Evolutionary conservation across 2,888 invertebrate species (phyloP), one percentile per base, ranked within the genome.

Genomic region (Cosmopolites sordidus): DNA sequence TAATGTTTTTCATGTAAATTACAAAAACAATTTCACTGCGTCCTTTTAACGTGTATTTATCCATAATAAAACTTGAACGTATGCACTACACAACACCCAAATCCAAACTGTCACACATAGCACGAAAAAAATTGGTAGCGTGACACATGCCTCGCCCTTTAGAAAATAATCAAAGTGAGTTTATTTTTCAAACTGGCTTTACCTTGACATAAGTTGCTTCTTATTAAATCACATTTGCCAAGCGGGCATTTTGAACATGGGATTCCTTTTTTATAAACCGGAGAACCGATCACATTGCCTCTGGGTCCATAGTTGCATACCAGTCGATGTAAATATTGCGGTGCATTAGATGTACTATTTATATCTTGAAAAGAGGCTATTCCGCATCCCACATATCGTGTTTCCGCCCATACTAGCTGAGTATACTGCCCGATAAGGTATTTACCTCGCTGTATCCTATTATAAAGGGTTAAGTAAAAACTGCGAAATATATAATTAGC

Each of bases 281-380:
- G 37, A 15, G 54, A 42, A 2, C 63, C 63, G 14, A 61, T 48
- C 12, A 64, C 16, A 45, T 64, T 64, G 27, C 64, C 64, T 12
- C 58, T 58, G 18, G 65, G 65, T 22, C 60, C 65, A 43, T 65
- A 65, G 43, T 65, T 64, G 46, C 65, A 65, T 1, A 65, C 61
- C 16, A 65, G 52, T 18, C 60, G 55, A 48, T 64, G 59, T 16
- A 61, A 48, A 43, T 58, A 64, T 37, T 49, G 16, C n/a, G 29
- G 1, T 11, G 41, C 15, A 1, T 43, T 9, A 16, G 43, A 29
- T 6, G 27, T 43, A n/a, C 14, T 29, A 16, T 46, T 53, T 16
- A 16, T 15, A 30, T 61, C 60, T 37, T 48, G 56, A 39, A 61
- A 65, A 14, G 56, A 50, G 5, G 61, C 45, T 33, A 61, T 52